Evolutionary conservation across 1,140 invertebrate species (phyloP), one percentile per base, ranked within the genome.

Genomic region (Olivierus martensii): DNA sequence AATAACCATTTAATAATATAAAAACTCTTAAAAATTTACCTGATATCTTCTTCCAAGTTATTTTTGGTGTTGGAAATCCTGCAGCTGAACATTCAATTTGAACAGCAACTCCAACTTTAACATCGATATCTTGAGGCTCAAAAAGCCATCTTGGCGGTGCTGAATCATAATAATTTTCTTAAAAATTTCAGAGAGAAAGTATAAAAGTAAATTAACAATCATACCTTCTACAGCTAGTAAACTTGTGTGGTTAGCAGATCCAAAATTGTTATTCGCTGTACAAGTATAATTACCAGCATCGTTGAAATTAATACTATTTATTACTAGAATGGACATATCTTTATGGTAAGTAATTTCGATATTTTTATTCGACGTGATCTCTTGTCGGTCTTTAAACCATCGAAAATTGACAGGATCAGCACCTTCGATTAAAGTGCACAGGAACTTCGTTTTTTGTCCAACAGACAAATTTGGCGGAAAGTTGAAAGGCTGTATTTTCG

Each of bases 111-210:
- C 85, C 84, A 6, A 87, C 80, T 3, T 87, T 82, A 3, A 87
- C 86, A 59, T 81, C 87, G 4, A 83, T 77, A 64, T 95, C 88
- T 59, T 79, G 74, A 0, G 91, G 91, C 65, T 93, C 87, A 53
- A 86, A 73, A 2, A 86, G 78, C 91, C 91, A 95, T 62, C 82
- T 78, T n/a, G 90, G 88, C 9, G 89, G 88, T 46, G 94, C 88
- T 90, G 64, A 50, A 76, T 2, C 4, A 6, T 28, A 28, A 1
- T 1, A 22, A 22, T 43, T 39, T 4, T 17, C 17, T 43, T 17
- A 43, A 43, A 17, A 1, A 43, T 2, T 18, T 43, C 17, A 43
- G 4, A 9, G 4, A 6, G 4, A 28, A 28, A 1, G 9, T 28
- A 28, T 28, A 4, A 28, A 28, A 28, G 9, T 28, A 28, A 28